phyloP scores from a whole-genome alignment of 2,888 invertebrate genomes.

The Andrena haemorrhoa region DNA sequence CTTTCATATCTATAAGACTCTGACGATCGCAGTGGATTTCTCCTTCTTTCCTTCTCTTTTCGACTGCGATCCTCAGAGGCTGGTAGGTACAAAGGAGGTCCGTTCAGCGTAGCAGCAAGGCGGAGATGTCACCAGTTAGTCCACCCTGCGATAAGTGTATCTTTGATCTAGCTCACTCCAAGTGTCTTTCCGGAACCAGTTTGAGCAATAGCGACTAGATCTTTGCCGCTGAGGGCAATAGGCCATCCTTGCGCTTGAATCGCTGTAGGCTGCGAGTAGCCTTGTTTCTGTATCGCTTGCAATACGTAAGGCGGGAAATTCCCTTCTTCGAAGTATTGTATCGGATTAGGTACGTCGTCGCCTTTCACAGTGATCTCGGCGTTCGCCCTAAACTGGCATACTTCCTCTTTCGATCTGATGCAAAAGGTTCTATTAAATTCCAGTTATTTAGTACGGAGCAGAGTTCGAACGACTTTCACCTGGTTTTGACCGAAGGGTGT shows the following conservation, averaged over 20 bases:
- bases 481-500: conserved; percentile 87
- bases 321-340: conserved; percentile 81
- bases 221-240: conserved; percentile 88
- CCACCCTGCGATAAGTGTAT: no score
- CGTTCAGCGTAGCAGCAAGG: no score
- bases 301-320: conserved; percentile 81
- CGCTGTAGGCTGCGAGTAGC: conserved; percentile 87
- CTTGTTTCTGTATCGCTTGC: conserved; percentile 84
- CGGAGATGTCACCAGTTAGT: no score
- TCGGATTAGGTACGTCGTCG: conserved; percentile 81
- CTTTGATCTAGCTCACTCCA: conserved; percentile 78
- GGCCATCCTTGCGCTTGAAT: conserved; percentile 90
- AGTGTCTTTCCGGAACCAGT: conserved; percentile 88
- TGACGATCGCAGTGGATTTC: no score
- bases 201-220: conserved; percentile 89
- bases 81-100: no score
- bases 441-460: not conserved
- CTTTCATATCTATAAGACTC: no score
- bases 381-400: conserved; percentile 75
- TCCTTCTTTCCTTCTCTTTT: no score
- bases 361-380: conserved; percentile 82
- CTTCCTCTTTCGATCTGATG: conserved; percentile 79
- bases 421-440: not conserved
- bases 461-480: conserved; percentile 75
- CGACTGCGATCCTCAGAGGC: no score